Evolutionary conservation across 1,140 invertebrate species (phyloP), one percentile per base, ranked within the genome.

Genomic region (Antheraea mylitta): DNA sequence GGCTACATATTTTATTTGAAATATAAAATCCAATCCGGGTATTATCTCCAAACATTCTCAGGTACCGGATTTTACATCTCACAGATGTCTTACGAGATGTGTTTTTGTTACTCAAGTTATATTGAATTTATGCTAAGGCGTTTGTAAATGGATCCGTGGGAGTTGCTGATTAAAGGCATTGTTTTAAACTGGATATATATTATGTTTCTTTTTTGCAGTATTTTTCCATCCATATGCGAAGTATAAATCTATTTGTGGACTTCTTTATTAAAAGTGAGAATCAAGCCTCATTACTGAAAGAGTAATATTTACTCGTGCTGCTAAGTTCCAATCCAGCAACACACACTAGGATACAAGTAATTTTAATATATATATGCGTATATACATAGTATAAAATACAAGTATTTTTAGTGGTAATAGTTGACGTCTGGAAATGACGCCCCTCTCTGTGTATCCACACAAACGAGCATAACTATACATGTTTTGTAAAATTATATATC

Each of bases 81-180:
- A 13, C 11, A 53, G 45, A 13, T 13, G 45, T n/a, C 45, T 53
- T 53, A 53, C 10, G 45, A 53, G 45, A 53, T 53, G 45, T 53
- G 16, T 53, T 53, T 53, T 53, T 53, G 45, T 53, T 53, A 16
- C 16, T 13, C 45, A 53, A 53, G 45, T 53, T 53, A 53, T 53
- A 53, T 53, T 53, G 45, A 53, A 53, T 53, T 53, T 53, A 53
- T 53, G 45, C 45, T 53, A 53, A 53, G 45, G 16, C 45, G 10
- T 7, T 53, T 53, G 45, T 6, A 53, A 53, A 53, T 53, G 45
- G 45, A 53, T 53, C 45, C 16, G 45, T 16, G 45, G 45, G 45
- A 53, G 45, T 53, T 16, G 10, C 11, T 53, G 45, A 53, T 53
- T 53, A 16, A 53, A 53, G 45, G 45, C 45, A 53, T 1, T 53